These are phyloP conservation scores for Geophilus truncorum DNA, from an alignment of 2,888 invertebrate genomes.

Conservation along the genomic window DNA sequence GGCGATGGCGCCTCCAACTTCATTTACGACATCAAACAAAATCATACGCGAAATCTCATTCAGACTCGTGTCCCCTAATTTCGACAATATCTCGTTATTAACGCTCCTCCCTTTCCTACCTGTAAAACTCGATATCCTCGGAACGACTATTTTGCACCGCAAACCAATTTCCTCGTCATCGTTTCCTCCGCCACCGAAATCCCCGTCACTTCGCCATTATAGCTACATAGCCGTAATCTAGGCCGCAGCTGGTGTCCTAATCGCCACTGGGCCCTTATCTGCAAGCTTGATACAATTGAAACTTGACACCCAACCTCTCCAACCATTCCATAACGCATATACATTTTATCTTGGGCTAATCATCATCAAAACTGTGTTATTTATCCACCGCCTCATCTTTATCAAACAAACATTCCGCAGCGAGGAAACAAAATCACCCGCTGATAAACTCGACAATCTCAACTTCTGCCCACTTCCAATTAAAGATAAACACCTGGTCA, in stretches of 20 bases:
- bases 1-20: background rate
- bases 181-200: background rate
- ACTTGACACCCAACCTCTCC: conserved; percentile 9
- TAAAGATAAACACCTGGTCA: background rate
- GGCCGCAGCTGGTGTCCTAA: background rate
- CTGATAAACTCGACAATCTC: background rate
- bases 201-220: background rate
- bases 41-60: background rate
- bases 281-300: background rate
- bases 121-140: background rate
- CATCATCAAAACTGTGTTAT: background rate
- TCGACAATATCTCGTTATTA: background rate
- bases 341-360: background rate
- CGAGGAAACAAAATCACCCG: background rate
- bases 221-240: background rate
- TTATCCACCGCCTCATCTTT: conserved; percentile 3
- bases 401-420: background rate
- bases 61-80: background rate
- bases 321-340: background rate
- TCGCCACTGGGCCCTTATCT: background rate
- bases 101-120: background rate
- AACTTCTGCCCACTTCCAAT: background rate
- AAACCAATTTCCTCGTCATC: conserved; percentile 3
- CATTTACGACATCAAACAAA: background rate
- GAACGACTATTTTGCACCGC: background rate